Base-by-base conservation (phyloP, 2,113 vertebrate species). In the Cricetomys ansorgei region DNA sequence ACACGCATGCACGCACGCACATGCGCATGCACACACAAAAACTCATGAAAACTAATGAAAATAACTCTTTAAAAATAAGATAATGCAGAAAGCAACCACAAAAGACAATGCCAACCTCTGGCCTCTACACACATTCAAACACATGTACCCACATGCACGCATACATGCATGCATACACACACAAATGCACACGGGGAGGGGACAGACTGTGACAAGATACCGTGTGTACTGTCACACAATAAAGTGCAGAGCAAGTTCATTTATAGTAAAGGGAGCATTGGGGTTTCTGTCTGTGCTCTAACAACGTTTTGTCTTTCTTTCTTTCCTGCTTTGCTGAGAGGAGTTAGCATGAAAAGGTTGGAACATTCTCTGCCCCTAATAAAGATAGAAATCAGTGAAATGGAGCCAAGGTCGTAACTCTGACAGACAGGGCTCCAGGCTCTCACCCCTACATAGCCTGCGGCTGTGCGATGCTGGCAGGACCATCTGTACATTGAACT, bases 361-460 rank as follows among this genome's bases (percentile, higher is more conserved):
- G 67, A 96, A 92, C 19, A 92, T 70, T 92, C 67, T 92, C 73
- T 93, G 53, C 8, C 19, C 45, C 48, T n/a, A 91, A 31, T 83
- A 81, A 94, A 92, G n/a, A 95, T 5, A 88, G 21, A 75, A 77
- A 96, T 70, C 40, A 3, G 29, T n/a, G 59, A 23, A 45, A 72
- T 2, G 76, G 37, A 94, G 29, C 80, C 85, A 72, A 55, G n/a
- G 31, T 53, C 69, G 48, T 12, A 55, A 59, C 15, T 79, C 76
- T 29, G 34, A 77, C 10, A 43, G 17, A 25, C n/a, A 50, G 19
- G 27, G 43, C 69, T 48, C 76, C 6, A 50, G 59, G 69, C 1
- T 80, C 45, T 37, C 53, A 87, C 0, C 16, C 23, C 89, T 29
- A 62, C n/a, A 84, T 65, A 62, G 59, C 12, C 77, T 23, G 10